phyloP scores from a whole-genome alignment of 2,113 vertebrate genomes.

The Epinephelus fuscoguttatus region DNA sequence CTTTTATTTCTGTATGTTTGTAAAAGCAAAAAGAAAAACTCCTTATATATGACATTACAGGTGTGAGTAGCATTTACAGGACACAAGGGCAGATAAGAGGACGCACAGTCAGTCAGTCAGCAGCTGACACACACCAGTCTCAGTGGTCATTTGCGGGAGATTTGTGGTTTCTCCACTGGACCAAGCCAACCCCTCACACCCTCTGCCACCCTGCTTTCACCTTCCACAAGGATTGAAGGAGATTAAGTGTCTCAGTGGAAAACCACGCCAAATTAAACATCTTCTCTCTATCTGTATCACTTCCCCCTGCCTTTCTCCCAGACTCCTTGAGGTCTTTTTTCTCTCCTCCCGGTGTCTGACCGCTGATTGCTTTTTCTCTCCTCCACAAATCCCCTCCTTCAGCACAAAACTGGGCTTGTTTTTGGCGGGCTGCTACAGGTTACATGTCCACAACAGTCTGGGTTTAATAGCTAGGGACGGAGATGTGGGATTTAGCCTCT shows the following conservation, averaged over 20 bases:
- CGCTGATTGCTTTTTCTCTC: constrained; percentile 66
- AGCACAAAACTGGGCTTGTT: constrained; percentile 52
- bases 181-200: constrained; percentile 19
- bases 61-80: background rate
- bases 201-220: constrained; percentile 42
- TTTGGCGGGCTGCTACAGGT: constrained; percentile 27
- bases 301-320: constrained; percentile 35
- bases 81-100: background rate
- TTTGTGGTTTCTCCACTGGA: constrained; percentile 49
- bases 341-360: constrained; percentile 11
- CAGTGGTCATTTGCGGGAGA: constrained; percentile 40
- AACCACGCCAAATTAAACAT: constrained; percentile 65
- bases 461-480: constrained; percentile 33
- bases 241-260: constrained; percentile 67
- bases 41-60: background rate
- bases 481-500: constrained; percentile 19
- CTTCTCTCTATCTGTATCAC: constrained; percentile 64
- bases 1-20: background rate
- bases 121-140: background rate
- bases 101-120: background rate
- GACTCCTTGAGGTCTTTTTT: constrained; percentile 36
- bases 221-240: constrained; percentile 52
- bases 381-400: constrained; percentile 49
- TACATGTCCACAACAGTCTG: constrained; percentile 23
- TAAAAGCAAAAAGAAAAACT: background rate